These are phyloP conservation scores for Characodon lateralis DNA, from an alignment of 2,797 vertebrate species.

Conservation along the genomic window DNA sequence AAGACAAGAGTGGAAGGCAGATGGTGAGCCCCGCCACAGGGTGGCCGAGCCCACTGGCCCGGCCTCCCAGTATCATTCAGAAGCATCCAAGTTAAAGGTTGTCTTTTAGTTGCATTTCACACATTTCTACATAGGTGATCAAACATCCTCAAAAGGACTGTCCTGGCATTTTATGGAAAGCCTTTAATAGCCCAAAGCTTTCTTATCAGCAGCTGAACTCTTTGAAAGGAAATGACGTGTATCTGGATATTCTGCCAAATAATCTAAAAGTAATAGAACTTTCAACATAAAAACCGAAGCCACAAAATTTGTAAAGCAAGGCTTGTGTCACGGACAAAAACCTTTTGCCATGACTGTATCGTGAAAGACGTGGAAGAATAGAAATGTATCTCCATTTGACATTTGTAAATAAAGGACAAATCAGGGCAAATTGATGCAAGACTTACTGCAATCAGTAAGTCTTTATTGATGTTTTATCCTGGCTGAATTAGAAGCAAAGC, in stretches of 20 bases:
- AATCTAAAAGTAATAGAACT: neutral
- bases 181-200: neutral
- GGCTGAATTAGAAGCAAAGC: slow-evolving; percentile 55
- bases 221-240: neutral
- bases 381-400: slow-evolving; percentile 14
- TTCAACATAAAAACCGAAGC: neutral
- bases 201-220: neutral
- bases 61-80: too few relatives aligned
- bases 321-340: neutral
- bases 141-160: too few relatives aligned
- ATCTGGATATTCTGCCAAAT: neutral
- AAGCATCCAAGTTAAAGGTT: too few relatives aligned
- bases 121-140: too few relatives aligned
- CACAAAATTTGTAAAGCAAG: neutral
- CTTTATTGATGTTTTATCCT: slow-evolving; percentile 48
- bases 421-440: slow-evolving; percentile 36
- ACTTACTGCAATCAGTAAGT: slow-evolving; percentile 48
- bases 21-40: too few relatives aligned
- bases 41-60: too few relatives aligned
- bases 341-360: neutral
- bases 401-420: slow-evolving; percentile 45
- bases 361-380: neutral
- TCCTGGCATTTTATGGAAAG: neutral
- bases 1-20: too few relatives aligned
- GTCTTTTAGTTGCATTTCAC: too few relatives aligned